Evolutionary conservation across 2,113 vertebrate genomes (phyloP).

Genomic region (Turnix velox): DNA sequence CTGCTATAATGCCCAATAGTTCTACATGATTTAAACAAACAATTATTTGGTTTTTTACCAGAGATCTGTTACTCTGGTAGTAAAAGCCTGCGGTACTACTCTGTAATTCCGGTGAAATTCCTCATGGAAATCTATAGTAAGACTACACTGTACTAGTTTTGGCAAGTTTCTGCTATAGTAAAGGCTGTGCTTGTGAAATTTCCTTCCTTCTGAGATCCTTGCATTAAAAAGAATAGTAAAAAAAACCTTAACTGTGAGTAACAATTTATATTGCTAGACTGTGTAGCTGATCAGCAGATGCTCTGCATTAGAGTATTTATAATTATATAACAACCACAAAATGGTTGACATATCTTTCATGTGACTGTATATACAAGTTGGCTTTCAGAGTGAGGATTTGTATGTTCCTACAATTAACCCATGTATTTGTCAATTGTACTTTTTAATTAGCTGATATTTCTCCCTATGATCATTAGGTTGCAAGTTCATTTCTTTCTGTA

Average conservation of each 20-base stretch:
- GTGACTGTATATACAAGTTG: neutral
- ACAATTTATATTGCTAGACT: neutral
- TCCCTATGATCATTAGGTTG: neutral
- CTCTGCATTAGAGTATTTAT: neutral
- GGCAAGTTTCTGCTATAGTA: neutral
- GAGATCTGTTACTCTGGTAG: neutral
- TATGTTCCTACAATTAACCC: neutral
- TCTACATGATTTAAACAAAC: neutral
- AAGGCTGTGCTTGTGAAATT: neutral
- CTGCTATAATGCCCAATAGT: neutral
- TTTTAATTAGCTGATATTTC: neutral
- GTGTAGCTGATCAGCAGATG: neutral
- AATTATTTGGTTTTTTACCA: neutral
- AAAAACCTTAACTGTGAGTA: neutral
- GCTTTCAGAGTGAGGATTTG: neutral
- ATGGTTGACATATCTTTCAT: neutral
- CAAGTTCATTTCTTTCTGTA: neutral
- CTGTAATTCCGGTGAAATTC: neutral
- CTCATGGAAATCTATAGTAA: neutral
- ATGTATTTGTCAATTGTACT: neutral
- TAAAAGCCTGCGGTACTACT: neutral
- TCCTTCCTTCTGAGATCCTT: neutral
- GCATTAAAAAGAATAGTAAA: neutral
- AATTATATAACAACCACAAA: neutral
- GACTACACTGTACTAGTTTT: neutral